Base-by-base conservation (phyloP, 35 echinoderm and acorn worm species). In the Apostichopus parvimensis region DNA sequence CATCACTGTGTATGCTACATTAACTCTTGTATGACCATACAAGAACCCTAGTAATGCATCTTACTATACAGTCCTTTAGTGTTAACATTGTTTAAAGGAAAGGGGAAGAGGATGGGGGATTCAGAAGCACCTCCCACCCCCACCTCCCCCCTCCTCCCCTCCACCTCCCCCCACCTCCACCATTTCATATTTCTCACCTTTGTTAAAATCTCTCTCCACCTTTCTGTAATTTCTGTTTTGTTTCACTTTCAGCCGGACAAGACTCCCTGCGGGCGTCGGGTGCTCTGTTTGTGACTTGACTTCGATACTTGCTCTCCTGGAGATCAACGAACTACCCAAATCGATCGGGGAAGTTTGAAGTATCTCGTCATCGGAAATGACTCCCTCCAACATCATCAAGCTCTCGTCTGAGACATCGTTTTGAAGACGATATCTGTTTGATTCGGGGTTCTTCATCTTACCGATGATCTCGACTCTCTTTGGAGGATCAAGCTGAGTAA, bases 221-320 rank as follows among this genome's bases (percentile, higher is more conserved):
- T 73, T 22, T 22, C 21, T 75, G n/a, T 6, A 75, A 18, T 75
- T 75, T 2, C 13, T 75, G 6, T 22, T 75, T 75, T 75, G 71
- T 75, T n/a, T 75, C n/a, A 75, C 7, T 75, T 75, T 75, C 71
- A 75, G 12, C 17, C 7, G 14, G 2, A 68, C 64, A 68, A 18
- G 3, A 68, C 64, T 68, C 6, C 64, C 64, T 9, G 64, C 64
- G 0, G 52, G n/a, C 5, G 81, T 53, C 4, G 13, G 10, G 9
- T 84, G 81, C 56, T 58, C 81, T 58, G 55, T 5, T 3, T 84
- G 81, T 11, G 54, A 17, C 18, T 84, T 84, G 54, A 58, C 81
- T 6, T 84, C 81, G 7, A 58, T 84, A 55, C 81, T 84, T 84
- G 81, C 81, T 10, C 81, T 11, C 53, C 57, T 56, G 21, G 81